Conservation (phyloP, 2,888 invertebrate species). For the Neoascia interrupta region DNA sequence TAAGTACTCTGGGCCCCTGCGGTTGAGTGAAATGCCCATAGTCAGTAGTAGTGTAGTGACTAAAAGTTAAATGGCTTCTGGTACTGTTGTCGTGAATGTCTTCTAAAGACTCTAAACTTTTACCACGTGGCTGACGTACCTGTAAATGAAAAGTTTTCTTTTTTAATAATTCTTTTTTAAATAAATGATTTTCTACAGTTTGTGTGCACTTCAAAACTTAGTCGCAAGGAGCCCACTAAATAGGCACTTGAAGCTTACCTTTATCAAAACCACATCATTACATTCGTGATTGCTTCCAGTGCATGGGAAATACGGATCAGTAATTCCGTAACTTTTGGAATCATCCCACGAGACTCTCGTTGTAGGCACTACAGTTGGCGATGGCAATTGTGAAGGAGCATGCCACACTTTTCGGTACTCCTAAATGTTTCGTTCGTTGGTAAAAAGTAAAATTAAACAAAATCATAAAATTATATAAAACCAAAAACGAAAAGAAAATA, state of each 20-base stretch:
- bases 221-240: not conserved
- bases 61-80: conserved; percentile 80
- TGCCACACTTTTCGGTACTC: conserved; percentile 78
- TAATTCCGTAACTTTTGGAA: conserved; percentile 76
- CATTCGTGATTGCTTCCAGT: conserved; percentile 78
- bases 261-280: conserved; percentile 79
- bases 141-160: conserved; percentile 73
- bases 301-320: conserved; percentile 76
- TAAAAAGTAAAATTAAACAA: conserved; percentile 26
- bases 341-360: conserved; percentile 79
- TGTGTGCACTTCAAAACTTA: not conserved
- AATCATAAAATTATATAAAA: conserved; percentile 37
- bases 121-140: conserved; percentile 91
- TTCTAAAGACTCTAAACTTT: conserved; percentile 91
- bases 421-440: conserved; percentile 69
- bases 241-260: conserved; percentile 75
- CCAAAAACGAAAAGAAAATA: conserved; percentile 37
- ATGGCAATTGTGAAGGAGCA: conserved; percentile 76
- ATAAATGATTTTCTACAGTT: no score
- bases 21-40: conserved; percentile 78
- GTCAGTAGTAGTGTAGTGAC: conserved; percentile 79
- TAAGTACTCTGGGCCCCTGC: conserved; percentile 73
- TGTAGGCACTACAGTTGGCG: conserved; percentile 77
- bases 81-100: conserved; percentile 85
- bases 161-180: no score